A percentile compares a stretch with the other conserved stretches of the same genome.
These are phyloP conservation scores for Thecocarcelia acutangulata DNA, from an alignment of 2,888 invertebrate species.

Conservation along the genomic window DNA sequence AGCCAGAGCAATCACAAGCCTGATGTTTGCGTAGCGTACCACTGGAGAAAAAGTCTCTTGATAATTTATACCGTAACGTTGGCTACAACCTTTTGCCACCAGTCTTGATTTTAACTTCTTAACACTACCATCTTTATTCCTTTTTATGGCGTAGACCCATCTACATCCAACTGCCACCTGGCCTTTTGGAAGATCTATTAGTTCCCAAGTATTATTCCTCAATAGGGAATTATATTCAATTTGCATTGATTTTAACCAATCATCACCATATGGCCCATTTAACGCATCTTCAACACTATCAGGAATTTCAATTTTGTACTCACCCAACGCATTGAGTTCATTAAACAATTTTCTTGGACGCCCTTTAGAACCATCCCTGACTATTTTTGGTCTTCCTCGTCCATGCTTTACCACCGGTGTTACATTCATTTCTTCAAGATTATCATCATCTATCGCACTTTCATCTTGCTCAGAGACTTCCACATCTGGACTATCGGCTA, in stretches of 20 bases:
- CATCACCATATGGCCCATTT: conserved; percentile 38
- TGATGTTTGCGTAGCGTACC: conserved; percentile 58
- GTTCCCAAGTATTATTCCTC: conserved; percentile 14
- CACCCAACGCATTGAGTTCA: conserved; percentile 45
- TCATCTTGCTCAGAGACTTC: neutral
- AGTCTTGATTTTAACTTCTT: conserved; percentile 33
- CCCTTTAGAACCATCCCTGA: conserved; percentile 61
- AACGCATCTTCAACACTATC: conserved; percentile 50
- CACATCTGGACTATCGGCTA: neutral
- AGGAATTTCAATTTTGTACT: conserved; percentile 40
- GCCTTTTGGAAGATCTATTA: conserved; percentile 12
- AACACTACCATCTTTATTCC: conserved; percentile 12
- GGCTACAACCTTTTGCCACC: conserved; percentile 29
- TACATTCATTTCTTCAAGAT: conserved; percentile 2
- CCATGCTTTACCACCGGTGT: conserved; percentile 13
- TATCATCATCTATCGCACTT: neutral
- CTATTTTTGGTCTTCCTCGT: conserved; percentile 60
- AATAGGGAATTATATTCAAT: conserved; percentile 13
- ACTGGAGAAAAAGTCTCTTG: conserved; percentile 28
- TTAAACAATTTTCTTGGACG: conserved; percentile 64
- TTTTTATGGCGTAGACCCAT: conserved; percentile 66
- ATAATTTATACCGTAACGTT: conserved; percentile 25
- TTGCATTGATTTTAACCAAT: conserved; percentile 22
- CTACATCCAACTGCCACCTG: conserved; percentile 62
- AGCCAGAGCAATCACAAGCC: conserved; percentile 68